Conservation (phyloP, 2,113 vertebrate genomes). For the Nannospalax galili region DNA sequence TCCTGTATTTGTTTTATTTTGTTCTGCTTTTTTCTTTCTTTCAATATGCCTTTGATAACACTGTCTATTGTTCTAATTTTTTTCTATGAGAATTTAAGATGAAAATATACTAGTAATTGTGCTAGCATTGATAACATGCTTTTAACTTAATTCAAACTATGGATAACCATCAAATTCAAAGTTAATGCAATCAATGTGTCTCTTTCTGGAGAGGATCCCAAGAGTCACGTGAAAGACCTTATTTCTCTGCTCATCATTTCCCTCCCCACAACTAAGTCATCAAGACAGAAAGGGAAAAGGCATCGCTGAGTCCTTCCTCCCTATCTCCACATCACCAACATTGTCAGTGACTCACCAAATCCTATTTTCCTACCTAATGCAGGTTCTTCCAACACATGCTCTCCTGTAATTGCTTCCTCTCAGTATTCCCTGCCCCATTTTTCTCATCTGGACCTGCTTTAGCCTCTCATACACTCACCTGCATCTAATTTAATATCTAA, state of each 20-base stretch:
- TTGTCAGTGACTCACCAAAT: not conserved
- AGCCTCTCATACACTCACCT: not conserved
- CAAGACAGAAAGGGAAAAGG: not conserved
- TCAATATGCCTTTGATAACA: not conserved
- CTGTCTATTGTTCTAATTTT: not conserved
- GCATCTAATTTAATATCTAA: not conserved
- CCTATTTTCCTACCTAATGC: not conserved
- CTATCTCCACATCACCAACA: not conserved
- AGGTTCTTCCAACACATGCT: not conserved
- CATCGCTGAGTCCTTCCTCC: not conserved
- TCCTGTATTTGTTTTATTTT: not conserved
- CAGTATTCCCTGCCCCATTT: not conserved
- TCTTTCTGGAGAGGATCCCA: not conserved
- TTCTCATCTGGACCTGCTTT: not conserved
- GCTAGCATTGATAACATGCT: not conserved
- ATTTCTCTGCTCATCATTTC: not conserved
- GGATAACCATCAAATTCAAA: conserved; percentile 8
- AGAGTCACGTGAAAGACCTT: not conserved
- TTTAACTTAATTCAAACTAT: not conserved
- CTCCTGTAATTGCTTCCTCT: not conserved
- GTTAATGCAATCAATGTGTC: not conserved
- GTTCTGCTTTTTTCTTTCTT: not conserved
- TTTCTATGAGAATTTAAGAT: not conserved
- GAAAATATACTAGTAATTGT: not conserved
- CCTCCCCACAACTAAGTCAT: not conserved